A percentile compares a stretch with the other conserved stretches of the same genome.
These are phyloP conservation scores for Erebia ligea DNA, from an alignment of 2,888 invertebrate species.

Conservation along the genomic window DNA sequence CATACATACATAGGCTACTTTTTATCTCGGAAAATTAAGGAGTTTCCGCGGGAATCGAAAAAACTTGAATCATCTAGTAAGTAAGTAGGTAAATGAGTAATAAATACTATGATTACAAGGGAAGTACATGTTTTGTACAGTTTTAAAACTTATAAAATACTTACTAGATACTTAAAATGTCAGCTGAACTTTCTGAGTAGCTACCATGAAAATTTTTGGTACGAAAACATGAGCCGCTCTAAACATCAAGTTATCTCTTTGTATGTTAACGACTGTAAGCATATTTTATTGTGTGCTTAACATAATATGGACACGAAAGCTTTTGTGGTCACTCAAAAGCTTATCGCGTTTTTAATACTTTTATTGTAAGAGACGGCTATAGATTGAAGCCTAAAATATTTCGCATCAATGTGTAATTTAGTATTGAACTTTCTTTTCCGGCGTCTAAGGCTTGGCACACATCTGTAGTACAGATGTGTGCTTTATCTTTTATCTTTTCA, in stretches of 20 bases:
- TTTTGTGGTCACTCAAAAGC: conserved; percentile 18
- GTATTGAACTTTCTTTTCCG: not conserved
- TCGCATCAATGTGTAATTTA: conserved; percentile 7
- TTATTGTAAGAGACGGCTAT: not conserved
- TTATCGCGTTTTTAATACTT: conserved; percentile 21
- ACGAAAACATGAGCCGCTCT: not conserved
- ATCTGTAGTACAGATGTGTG: too few relatives aligned
- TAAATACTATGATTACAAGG: too few relatives aligned
- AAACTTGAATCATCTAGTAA: too few relatives aligned
- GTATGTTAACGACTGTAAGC: conserved; percentile 20
- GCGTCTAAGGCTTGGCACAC: not conserved
- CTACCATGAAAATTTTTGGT: not conserved
- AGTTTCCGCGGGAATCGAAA: too few relatives aligned
- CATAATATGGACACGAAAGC: conserved; percentile 9
- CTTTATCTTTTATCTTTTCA: too few relatives aligned
- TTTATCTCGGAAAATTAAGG: too few relatives aligned
- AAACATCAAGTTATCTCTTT: conserved; percentile 1
- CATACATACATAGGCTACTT: too few relatives aligned
- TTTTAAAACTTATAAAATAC: too few relatives aligned
- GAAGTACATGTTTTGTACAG: too few relatives aligned
- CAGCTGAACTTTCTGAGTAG: too few relatives aligned
- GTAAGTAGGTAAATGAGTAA: too few relatives aligned
- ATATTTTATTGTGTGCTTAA: conserved; percentile 25
- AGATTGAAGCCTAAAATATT: conserved; percentile 9
- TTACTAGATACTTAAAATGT: too few relatives aligned